Percentiles rank a stretch among this genome's conserved stretches.
Evolutionary conservation across 2,888 invertebrate genomes (phyloP).

Genomic region (Metalampra italica): DNA sequence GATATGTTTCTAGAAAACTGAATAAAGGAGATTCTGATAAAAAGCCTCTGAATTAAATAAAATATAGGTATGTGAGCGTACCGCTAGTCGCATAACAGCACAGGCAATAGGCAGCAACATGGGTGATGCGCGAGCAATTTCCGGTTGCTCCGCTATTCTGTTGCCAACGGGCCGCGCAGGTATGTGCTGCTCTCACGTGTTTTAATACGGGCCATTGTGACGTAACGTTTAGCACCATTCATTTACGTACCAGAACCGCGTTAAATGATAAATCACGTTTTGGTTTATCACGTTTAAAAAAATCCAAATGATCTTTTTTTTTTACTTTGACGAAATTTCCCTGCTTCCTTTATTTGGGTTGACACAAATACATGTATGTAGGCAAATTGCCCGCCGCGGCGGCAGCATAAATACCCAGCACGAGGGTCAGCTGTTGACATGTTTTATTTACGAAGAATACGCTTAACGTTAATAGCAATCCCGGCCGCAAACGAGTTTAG

Average conservation of each 20-base stretch:
- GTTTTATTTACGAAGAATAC: constrained; percentile 33
- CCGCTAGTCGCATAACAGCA: constrained; percentile 38
- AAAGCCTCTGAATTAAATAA: too few relatives aligned
- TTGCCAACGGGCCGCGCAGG: constrained; percentile 46
- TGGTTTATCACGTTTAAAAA: neutral
- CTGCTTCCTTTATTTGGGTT: neutral
- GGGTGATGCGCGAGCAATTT: constrained; percentile 46
- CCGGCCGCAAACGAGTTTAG: neutral
- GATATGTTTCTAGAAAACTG: too few relatives aligned
- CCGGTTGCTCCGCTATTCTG: constrained; percentile 61
- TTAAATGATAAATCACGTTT: neutral
- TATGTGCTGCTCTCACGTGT: constrained; percentile 38
- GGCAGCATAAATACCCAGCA: neutral
- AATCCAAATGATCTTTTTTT: too few relatives aligned
- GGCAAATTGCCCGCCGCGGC: neutral
- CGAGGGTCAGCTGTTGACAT: constrained; percentile 16
- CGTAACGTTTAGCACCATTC: constrained; percentile 25
- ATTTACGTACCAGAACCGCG: neutral
- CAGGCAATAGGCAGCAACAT: constrained; percentile 23
- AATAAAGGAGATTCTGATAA: too few relatives aligned
- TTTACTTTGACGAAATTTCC: too few relatives aligned
- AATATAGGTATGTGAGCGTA: constrained; percentile 24
- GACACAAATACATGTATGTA: neutral
- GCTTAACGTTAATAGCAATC: constrained; percentile 13
- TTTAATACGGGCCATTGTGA: constrained; percentile 38